Percentiles rank a stretch among this genome's conserved stretches.
Conservation (phyloP, 2,888 invertebrate genomes). For the Pyrrhia umbra region DNA sequence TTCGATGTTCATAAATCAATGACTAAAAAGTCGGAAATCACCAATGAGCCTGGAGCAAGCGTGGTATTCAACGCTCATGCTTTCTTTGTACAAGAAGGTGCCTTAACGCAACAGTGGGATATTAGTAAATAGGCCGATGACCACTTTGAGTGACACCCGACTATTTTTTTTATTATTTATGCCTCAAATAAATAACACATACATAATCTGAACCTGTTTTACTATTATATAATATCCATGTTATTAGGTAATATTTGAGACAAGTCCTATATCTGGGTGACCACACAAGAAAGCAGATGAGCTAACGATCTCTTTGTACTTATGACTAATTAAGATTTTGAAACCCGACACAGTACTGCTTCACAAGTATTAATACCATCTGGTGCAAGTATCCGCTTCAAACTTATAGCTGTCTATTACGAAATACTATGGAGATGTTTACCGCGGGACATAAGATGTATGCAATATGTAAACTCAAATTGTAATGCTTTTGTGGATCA, state of each 20-base stretch:
- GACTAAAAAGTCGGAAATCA: no score
- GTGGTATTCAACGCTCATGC: no score
- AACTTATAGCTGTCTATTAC: slow-evolving; percentile 16
- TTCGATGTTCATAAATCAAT: no score
- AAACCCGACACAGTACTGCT: slow-evolving; percentile 37
- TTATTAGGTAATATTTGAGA: slow-evolving; percentile 5
- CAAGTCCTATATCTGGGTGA: slow-evolving; percentile 28
- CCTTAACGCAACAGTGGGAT: no score
- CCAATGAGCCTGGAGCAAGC: no score
- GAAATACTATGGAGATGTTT: neutral
- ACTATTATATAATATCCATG: neutral
- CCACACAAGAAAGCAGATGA: slow-evolving; percentile 43
- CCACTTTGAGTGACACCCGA: no score
- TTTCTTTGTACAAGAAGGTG: no score
- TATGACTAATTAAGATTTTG: slow-evolving; percentile 52
- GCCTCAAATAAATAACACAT: no score
- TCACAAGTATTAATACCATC: slow-evolving; percentile 42
- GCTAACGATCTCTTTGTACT: slow-evolving; percentile 29
- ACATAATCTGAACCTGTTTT: no score
- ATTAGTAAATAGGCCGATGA: no score
- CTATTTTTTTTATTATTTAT: no score
- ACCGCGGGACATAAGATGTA: neutral
- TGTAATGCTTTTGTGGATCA: neutral
- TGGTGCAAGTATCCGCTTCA: slow-evolving; percentile 32
- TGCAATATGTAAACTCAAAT: neutral